A percentile compares a stretch with the other conserved stretches of the same genome.
Evolutionary conservation across 2,797 vertebrate genomes (phyloP).

Genomic region (Hylomyscus alleni): DNA sequence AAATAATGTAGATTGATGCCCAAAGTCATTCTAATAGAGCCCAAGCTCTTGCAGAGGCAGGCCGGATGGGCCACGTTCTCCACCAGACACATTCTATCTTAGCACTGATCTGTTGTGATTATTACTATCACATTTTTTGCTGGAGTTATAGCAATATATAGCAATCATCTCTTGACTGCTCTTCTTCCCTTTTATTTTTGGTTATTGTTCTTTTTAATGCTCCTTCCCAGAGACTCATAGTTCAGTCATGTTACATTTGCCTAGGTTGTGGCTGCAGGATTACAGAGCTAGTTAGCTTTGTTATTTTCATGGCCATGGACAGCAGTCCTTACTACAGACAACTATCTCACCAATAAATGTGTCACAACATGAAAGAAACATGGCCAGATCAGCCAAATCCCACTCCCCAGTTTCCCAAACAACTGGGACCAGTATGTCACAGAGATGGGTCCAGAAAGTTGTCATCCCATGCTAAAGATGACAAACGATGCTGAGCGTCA

Average conservation of each 20-base stretch:
- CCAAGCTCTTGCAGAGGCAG: background rate
- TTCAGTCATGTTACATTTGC: constrained; percentile 30
- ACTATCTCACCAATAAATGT: constrained; percentile 30
- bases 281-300: constrained; percentile 30
- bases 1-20: constrained; percentile 72
- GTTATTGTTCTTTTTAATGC: constrained; percentile 27
- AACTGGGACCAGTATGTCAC: constrained; percentile 5
- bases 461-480: constrained; percentile 7
- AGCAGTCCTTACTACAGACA: background rate
- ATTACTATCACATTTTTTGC: constrained; percentile 5
- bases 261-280: constrained; percentile 14
- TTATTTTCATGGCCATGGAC: constrained; percentile 34
- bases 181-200: background rate
- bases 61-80: background rate
- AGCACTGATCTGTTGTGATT: background rate
- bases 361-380: constrained; percentile 21
- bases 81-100: constrained; percentile 11
- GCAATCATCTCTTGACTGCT: constrained; percentile 38
- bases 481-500: background rate
- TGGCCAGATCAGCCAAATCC: constrained; percentile 28
- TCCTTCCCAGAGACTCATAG: constrained; percentile 48
- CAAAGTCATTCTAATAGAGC: constrained; percentile 38
- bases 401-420: background rate
- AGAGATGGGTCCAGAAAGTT: constrained; percentile 1
- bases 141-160: constrained; percentile 6